Conservation (phyloP, 2,797 vertebrate genomes). For the Falco peregrinus region DNA sequence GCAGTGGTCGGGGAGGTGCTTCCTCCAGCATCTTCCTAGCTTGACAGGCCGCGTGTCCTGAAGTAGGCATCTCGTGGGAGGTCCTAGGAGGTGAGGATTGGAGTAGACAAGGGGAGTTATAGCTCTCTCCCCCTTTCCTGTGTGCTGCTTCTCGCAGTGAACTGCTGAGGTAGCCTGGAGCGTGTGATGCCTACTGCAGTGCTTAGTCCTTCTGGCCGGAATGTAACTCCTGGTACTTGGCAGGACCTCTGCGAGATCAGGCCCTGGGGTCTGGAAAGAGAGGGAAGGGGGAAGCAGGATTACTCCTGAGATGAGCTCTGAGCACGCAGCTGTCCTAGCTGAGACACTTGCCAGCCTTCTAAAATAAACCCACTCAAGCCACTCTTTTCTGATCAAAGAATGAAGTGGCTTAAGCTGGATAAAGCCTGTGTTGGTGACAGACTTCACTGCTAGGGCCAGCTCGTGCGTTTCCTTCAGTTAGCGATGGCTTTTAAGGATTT, state of each 20-base stretch:
- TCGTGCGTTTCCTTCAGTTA: constrained; percentile 45
- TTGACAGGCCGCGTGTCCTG: neutral
- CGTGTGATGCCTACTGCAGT: neutral
- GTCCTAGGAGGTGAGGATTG: neutral
- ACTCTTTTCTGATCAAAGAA: constrained; percentile 71
- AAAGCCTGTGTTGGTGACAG: constrained; percentile 66
- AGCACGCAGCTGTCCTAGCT: constrained; percentile 27
- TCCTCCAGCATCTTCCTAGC: neutral
- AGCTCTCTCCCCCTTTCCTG: rapidly evolving
- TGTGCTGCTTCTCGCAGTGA: rapidly evolving
- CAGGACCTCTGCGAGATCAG: neutral
- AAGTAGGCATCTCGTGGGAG: neutral
- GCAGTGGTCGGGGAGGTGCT: neutral
- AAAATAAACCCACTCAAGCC: constrained; percentile 41
- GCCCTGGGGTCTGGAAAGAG: neutral
- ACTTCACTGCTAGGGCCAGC: constrained; percentile 65
- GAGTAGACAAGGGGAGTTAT: neutral
- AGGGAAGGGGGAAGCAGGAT: neutral
- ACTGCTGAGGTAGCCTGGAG: neutral
- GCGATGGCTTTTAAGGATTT: constrained; percentile 68
- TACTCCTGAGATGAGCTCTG: neutral
- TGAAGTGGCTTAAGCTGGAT: constrained; percentile 69
- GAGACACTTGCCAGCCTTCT: constrained; percentile 47
- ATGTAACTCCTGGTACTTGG: neutral
- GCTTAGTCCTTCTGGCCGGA: neutral